These are phyloP conservation scores for Bhutanitis thaidina DNA, from an alignment of 2,888 invertebrate genomes.

Conservation along the genomic window DNA sequence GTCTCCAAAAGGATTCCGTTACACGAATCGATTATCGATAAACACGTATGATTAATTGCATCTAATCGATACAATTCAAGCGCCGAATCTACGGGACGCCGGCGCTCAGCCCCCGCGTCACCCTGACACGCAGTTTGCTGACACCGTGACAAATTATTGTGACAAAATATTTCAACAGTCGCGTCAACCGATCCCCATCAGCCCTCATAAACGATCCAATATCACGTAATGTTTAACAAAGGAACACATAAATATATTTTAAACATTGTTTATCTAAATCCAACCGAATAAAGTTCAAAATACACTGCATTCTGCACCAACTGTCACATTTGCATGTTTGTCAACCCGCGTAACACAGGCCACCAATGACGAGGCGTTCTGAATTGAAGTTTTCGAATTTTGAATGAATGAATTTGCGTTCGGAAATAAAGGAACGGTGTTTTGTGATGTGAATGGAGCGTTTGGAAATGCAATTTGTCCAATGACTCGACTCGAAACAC, in stretches of 20 bases:
- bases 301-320: neutral
- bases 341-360: conserved; percentile 37
- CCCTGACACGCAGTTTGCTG: conserved; percentile 63
- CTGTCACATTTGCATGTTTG: conserved; percentile 24
- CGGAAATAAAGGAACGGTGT: conserved; percentile 35
- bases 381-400: conserved; percentile 54
- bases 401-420: conserved; percentile 55
- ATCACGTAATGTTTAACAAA: conserved; percentile 30
- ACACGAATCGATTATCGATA: conserved; percentile 58
- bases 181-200: conserved; percentile 51
- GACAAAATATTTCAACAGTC: conserved; percentile 80
- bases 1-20: conserved; percentile 61
- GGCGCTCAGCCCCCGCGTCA: conserved; percentile 45
- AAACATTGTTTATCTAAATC: conserved; percentile 16
- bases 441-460: conserved; percentile 31
- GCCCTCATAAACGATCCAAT: conserved; percentile 46
- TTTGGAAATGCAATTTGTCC: conserved; percentile 37
- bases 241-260: neutral
- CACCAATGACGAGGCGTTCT: conserved; percentile 58
- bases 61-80: conserved; percentile 72
- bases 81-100: conserved; percentile 50
- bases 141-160: conserved; percentile 77
- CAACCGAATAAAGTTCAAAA: conserved; percentile 17
- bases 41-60: conserved; percentile 64
- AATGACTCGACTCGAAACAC: conserved; percentile 41